Evolutionary conservation across 2,888 invertebrate genomes (phyloP).

Genomic region (Linhomoeus sp.): DNA sequence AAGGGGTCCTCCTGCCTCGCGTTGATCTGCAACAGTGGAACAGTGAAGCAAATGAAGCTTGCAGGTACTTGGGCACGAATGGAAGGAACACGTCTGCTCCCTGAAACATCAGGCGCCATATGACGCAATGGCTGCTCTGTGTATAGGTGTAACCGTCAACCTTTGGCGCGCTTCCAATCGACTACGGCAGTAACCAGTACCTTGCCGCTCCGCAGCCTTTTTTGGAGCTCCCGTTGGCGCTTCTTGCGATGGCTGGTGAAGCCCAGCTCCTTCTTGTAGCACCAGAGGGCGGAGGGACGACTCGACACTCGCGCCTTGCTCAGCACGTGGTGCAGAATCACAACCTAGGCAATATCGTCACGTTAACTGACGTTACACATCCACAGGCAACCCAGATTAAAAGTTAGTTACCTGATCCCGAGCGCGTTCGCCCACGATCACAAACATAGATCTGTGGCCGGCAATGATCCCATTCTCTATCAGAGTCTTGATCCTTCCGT

Average conservation of each 20-base stretch:
- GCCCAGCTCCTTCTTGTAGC: constrained; percentile 85
- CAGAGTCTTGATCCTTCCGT: constrained; percentile 76
- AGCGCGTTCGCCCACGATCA: constrained; percentile 82
- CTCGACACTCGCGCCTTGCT: constrained; percentile 80
- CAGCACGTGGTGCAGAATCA: constrained; percentile 88
- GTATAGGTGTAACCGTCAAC: too few species aligned
- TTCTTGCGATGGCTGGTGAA: constrained; percentile 82
- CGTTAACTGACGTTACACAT: not conserved
- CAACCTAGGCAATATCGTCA: constrained; percentile 43
- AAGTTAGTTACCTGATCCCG: constrained; percentile 55
- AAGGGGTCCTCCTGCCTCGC: constrained; percentile 87
- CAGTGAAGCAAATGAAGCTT: too few species aligned
- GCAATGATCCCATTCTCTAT: constrained; percentile 87
- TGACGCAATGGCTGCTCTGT: too few species aligned
- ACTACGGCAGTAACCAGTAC: too few species aligned
- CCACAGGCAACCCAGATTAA: not conserved
- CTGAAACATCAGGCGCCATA: too few species aligned
- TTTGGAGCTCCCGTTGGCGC: constrained; percentile 57
- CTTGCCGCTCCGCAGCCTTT: constrained; percentile 54
- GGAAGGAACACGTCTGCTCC: too few species aligned
- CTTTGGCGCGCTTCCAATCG: too few species aligned
- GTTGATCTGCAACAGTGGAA: constrained; percentile 43
- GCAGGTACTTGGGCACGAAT: too few species aligned
- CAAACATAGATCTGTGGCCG: constrained; percentile 78
- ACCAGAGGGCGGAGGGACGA: constrained; percentile 86